phyloP scores from a whole-genome alignment of 2,797 vertebrate genomes.

The Brachymystax lenok region DNA sequence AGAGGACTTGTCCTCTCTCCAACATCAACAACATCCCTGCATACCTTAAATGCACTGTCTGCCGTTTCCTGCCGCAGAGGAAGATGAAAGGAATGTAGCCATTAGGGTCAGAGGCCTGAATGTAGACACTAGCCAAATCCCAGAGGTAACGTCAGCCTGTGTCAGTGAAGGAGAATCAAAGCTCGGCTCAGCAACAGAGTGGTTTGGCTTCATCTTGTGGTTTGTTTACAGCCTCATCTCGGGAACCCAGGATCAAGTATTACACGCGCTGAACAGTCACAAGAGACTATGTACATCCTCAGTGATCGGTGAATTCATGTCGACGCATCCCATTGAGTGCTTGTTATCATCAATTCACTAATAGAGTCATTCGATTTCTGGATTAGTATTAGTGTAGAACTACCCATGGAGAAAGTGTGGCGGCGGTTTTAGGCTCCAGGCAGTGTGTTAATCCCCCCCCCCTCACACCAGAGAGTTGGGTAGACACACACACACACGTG shows the following conservation, averaged over 20 bases:
- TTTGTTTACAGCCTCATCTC: background rate
- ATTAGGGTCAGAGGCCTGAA: conserved; percentile 41
- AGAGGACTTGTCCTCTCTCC: conserved; percentile 12
- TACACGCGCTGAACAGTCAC: background rate
- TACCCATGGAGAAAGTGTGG: background rate
- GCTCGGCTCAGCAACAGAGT: background rate
- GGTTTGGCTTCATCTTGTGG: background rate
- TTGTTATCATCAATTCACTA: background rate
- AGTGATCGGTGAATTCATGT: background rate
- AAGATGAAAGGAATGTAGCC: conserved; percentile 47
- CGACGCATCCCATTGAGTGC: background rate
- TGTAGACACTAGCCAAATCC: conserved; percentile 41
- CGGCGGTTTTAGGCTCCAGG: background rate
- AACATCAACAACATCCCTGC: conserved; percentile 29
- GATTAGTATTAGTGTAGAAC: background rate
- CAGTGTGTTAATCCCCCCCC: background rate
- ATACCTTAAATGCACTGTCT: conserved; percentile 41
- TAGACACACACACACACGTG: background rate
- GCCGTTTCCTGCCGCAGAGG: background rate
- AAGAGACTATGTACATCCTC: background rate
- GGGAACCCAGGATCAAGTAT: background rate
- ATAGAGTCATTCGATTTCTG: background rate
- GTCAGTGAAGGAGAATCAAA: background rate
- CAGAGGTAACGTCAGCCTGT: conserved; percentile 22
- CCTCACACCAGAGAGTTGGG: background rate